These are phyloP conservation scores for Agonopterix alstromeriana DNA, from an alignment of 2,888 invertebrate species.

Conservation along the genomic window DNA sequence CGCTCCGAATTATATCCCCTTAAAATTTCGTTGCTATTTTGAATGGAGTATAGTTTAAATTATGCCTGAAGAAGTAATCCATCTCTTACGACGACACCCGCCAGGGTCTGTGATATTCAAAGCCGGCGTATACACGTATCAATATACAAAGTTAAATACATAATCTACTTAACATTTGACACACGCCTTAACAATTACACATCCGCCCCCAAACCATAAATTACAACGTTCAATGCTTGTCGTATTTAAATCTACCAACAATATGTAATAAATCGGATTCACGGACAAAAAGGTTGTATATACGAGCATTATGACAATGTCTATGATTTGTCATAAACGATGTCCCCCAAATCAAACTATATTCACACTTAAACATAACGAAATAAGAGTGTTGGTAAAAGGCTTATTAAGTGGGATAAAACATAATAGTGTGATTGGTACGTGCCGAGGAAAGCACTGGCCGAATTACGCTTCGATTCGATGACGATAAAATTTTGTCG, in stretches of 20 bases:
- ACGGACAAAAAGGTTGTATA: slow-evolving; percentile 30
- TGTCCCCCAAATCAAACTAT: too few species aligned
- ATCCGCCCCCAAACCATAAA: slow-evolving; percentile 14
- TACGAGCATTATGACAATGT: slow-evolving; percentile 24
- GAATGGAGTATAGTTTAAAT: too few species aligned
- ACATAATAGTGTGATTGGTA: slow-evolving; percentile 33
- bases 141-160: not conserved
- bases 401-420: too few species aligned
- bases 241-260: slow-evolving; percentile 15
- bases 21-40: too few species aligned
- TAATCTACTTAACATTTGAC: too few species aligned
- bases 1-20: too few species aligned
- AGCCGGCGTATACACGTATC: too few species aligned
- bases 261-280: slow-evolving; percentile 24
- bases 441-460: slow-evolving; percentile 51
- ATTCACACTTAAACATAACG: too few species aligned
- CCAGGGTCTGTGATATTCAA: too few species aligned
- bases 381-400: too few species aligned
- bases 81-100: too few species aligned
- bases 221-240: slow-evolving; percentile 7
- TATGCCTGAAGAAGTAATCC: too few species aligned
- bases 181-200: not conserved
- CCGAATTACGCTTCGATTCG: slow-evolving; percentile 46
- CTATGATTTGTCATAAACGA: slow-evolving; percentile 42
- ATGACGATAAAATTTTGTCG: slow-evolving; percentile 29